Conservation (phyloP, 2,797 vertebrate species). For the Babyrousa celebensis region DNA sequence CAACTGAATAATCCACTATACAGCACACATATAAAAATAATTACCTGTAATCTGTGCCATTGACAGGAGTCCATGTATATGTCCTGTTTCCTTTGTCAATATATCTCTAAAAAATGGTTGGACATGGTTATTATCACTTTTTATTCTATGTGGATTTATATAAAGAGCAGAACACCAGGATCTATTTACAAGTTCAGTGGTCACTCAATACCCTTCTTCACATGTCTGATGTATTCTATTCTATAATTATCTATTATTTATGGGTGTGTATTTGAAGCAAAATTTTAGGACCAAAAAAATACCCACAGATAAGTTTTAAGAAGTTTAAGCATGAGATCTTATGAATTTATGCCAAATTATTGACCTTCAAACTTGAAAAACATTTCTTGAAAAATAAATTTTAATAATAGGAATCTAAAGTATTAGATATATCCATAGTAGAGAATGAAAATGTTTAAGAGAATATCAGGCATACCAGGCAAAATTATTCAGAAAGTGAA, state of each 20-base stretch:
- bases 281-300: neutral
- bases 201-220: neutral
- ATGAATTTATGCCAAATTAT: neutral
- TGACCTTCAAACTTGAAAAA: neutral
- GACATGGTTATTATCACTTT: neutral
- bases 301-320: neutral
- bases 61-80: conserved; percentile 98
- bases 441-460: neutral
- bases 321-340: neutral
- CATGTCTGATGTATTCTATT: neutral
- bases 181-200: neutral
- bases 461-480: neutral
- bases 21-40: neutral
- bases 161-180: neutral
- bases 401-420: neutral
- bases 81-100: conserved; percentile 98
- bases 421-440: neutral
- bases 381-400: conserved; percentile 46
- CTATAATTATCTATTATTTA: neutral
- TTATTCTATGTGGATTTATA: neutral
- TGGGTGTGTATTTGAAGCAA: neutral
- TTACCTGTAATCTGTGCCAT: conserved; percentile 99
- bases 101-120: conserved; percentile 94
- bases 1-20: neutral
- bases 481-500: too few relatives aligned